Conservation (phyloP, 2,888 invertebrate genomes). For the Ctenicera cuprea region DNA sequence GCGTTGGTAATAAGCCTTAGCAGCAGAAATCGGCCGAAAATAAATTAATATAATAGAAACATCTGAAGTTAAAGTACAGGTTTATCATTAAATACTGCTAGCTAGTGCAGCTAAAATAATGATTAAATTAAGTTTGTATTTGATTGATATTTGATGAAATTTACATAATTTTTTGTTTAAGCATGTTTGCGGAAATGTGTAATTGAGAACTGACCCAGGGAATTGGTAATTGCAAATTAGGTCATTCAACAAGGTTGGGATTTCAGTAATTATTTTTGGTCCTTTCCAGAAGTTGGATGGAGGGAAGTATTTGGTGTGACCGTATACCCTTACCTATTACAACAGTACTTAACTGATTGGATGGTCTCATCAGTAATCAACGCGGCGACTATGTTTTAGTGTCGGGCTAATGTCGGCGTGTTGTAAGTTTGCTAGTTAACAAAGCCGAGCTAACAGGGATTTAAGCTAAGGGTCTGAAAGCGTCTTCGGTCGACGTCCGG, state of each 20-base stretch:
- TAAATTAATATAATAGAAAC: no score
- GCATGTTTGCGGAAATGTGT: no score
- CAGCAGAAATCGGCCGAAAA: no score
- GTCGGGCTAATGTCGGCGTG: conserved; percentile 44
- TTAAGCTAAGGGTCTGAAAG: conserved; percentile 46
- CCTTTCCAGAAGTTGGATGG: conserved; percentile 7
- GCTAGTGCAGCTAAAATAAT: no score
- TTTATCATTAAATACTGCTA: no score
- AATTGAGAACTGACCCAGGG: no score
- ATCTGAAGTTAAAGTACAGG: no score
- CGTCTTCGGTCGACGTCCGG: conserved; percentile 47
- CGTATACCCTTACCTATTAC: conserved; percentile 49
- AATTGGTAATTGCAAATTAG: conserved; percentile 19
- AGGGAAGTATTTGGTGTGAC: conserved; percentile 37
- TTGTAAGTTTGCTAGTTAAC: conserved; percentile 51
- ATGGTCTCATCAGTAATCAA: conserved; percentile 56
- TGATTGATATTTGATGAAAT: no score
- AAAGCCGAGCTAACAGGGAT: conserved; percentile 50
- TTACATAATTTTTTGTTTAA: no score
- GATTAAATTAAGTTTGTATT: no score
- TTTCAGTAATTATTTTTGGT: conserved; percentile 37
- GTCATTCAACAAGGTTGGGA: conserved; percentile 22
- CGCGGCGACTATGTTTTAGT: conserved; percentile 54
- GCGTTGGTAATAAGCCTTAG: no score
- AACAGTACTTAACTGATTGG: conserved; percentile 49